Conservation (phyloP, 2,113 vertebrate genomes). For the Xenopus tropicalis region UCB_Xtro_10.0 CM004446.2:126297501-126298000, state of each 20-base stretch:
- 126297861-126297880: neutral
- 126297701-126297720: constrained; percentile 69
- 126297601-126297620: constrained; percentile 71
- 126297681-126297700: constrained; percentile 49
- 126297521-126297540: constrained; percentile 77
- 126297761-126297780: constrained; percentile 23
- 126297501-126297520: constrained; percentile 77
- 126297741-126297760: constrained; percentile 64
- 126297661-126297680: constrained; percentile 23
- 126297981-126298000: too few species aligned
- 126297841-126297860: neutral
- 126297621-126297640: constrained; percentile 67
- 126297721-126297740: constrained; percentile 58
- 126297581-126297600: constrained; percentile 72
- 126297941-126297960: too few species aligned
- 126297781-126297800: neutral
- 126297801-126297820: neutral
- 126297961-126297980: too few species aligned
- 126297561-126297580: constrained; percentile 81
- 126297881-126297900: constrained; percentile 13
- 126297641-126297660: constrained; percentile 53
- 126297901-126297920: neutral
- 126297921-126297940: neutral
- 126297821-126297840: constrained; percentile 1
- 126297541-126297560: constrained; percentile 79